A percentile compares a stretch with the other conserved stretches of the same genome.
Conservation (phyloP, 2,888 invertebrate genomes). For the Nematopogon swammerdamellus region DNA sequence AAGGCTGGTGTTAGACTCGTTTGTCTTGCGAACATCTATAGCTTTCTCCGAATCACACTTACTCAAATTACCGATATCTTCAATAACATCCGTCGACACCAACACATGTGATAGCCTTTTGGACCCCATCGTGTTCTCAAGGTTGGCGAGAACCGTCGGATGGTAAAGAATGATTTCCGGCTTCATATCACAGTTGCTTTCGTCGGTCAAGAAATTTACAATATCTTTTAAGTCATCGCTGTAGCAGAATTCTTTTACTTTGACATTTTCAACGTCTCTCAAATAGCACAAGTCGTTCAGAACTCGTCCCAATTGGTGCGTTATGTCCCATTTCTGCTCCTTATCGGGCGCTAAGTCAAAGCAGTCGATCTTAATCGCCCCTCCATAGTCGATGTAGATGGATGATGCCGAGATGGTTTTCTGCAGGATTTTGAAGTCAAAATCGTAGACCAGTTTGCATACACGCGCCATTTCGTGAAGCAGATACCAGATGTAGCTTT, state of each 20-base stretch:
- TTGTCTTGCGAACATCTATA: slow-evolving; percentile 26
- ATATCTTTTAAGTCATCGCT: slow-evolving; percentile 39
- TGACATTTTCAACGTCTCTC: slow-evolving; percentile 16
- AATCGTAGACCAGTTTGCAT: slow-evolving; percentile 24
- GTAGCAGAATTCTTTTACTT: slow-evolving; percentile 26
- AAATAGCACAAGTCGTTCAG: slow-evolving; percentile 24
- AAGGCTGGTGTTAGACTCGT: slow-evolving; percentile 32
- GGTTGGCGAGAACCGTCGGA: slow-evolving; percentile 42
- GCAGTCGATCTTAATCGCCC: slow-evolving; percentile 37
- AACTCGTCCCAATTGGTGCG: slow-evolving; percentile 33
- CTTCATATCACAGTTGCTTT: slow-evolving; percentile 25
- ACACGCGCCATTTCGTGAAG: slow-evolving; percentile 35
- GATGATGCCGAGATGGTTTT: slow-evolving; percentile 27
- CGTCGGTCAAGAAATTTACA: slow-evolving; percentile 30
- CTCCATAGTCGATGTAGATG: slow-evolving; percentile 31
- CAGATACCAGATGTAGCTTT: slow-evolving; percentile 40
- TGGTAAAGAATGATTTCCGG: slow-evolving; percentile 44
- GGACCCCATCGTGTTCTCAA: slow-evolving; percentile 23
- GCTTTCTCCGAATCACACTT: slow-evolving; percentile 47
- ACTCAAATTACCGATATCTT: slow-evolving; percentile 23
- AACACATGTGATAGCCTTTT: slow-evolving; percentile 27
- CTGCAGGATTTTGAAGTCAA: slow-evolving; percentile 25
- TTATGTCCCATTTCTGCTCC: slow-evolving; percentile 15
- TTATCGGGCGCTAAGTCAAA: slow-evolving; percentile 24
- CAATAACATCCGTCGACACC: slow-evolving; percentile 18